Conservation (phyloP, 2,888 invertebrate species). For the Bhutanitis thaidina region DNA sequence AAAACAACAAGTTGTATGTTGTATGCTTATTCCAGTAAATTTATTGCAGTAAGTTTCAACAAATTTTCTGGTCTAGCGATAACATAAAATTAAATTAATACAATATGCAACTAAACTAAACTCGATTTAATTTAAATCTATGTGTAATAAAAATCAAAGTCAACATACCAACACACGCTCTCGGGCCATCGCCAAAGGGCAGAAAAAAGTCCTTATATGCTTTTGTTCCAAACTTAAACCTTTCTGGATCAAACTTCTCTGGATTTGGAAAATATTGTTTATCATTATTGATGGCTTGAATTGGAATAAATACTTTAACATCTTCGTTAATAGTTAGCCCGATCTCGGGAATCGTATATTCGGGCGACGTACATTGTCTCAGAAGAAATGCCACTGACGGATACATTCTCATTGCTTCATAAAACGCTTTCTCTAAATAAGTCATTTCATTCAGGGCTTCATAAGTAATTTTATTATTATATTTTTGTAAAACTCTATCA, state of each 20-base stretch:
- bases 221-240: conserved; percentile 49
- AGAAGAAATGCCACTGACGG: conserved; percentile 61
- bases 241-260: conserved; percentile 56
- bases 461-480: conserved; percentile 16
- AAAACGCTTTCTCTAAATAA: conserved; percentile 61
- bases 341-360: conserved; percentile 62
- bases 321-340: conserved; percentile 53
- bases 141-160: neutral
- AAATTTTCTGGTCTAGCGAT: too few relatives aligned
- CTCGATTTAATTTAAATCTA: too few relatives aligned
- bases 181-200: conserved; percentile 67
- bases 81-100: too few relatives aligned
- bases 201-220: conserved; percentile 45
- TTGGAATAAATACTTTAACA: conserved; percentile 55
- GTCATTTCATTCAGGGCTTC: conserved; percentile 65
- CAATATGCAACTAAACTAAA: too few relatives aligned
- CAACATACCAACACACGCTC: conserved; percentile 63
- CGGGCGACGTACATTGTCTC: conserved; percentile 53
- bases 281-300: conserved; percentile 62
- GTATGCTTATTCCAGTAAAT: too few relatives aligned
- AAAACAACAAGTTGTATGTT: too few relatives aligned
- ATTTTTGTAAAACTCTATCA: conserved; percentile 51
- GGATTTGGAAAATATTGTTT: conserved; percentile 58
- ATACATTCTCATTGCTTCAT: conserved; percentile 65
- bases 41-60: too few relatives aligned